Evolutionary conservation across 2,888 invertebrate species (phyloP).

Genomic region (Parnassius apollo): DNA sequence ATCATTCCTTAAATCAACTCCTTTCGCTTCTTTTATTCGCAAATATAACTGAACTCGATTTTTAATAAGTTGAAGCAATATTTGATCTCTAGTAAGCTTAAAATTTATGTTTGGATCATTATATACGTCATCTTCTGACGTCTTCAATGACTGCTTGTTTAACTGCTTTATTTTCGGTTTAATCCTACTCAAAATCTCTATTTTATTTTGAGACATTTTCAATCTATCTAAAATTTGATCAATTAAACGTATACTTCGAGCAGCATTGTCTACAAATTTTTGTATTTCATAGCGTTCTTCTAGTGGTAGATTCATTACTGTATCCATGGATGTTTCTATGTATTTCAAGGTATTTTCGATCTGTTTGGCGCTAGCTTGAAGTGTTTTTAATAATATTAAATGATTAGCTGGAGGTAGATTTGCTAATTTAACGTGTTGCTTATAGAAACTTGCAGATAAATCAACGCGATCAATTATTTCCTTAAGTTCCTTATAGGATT

Average conservation of each 20-base stretch:
- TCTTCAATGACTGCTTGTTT: conserved; percentile 1
- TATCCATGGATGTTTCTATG: conserved; percentile 40
- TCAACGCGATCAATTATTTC: conserved; percentile 47
- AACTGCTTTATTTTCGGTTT: conserved; percentile 1
- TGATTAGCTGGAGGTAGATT: conserved; percentile 49
- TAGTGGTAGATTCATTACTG: conserved; percentile 33
- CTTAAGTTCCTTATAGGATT: conserved; percentile 49
- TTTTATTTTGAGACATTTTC: conserved; percentile 32
- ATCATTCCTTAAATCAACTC: conserved; percentile 39
- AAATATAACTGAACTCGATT: conserved; percentile 56
- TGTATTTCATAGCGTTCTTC: conserved; percentile 41
- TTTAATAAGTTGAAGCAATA: conserved; percentile 61
- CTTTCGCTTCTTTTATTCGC: conserved; percentile 46
- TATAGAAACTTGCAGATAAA: conserved; percentile 46
- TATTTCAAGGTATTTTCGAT: conserved; percentile 45
- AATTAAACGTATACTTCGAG: conserved; percentile 45
- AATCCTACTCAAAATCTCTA: not conserved
- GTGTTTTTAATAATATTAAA: conserved; percentile 52
- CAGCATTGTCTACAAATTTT: conserved; percentile 51
- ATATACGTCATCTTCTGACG: not conserved
- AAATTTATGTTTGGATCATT: conserved; percentile 22
- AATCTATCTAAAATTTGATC: conserved; percentile 43
- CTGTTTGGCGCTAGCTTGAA: conserved; percentile 47
- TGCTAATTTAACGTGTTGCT: conserved; percentile 44
- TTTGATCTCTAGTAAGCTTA: conserved; percentile 54